phyloP scores from a whole-genome alignment of 2,797 vertebrate genomes.

The Naso thynnoides region DNA sequence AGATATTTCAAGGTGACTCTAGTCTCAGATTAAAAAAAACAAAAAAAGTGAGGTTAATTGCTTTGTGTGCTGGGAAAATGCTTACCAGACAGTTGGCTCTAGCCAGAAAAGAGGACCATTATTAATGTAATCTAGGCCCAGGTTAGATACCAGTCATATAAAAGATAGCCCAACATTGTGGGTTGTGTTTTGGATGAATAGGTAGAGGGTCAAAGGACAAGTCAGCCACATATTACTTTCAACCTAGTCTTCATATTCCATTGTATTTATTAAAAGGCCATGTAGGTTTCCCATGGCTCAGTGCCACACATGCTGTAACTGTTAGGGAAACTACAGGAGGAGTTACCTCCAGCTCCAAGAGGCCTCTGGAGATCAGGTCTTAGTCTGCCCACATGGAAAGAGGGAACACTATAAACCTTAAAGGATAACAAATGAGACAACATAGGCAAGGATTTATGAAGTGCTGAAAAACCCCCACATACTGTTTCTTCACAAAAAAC shows the following conservation, averaged over 20 bases:
- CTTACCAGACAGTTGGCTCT: conserved; percentile 18
- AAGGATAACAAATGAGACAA: conserved; percentile 78
- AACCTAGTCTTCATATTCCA: conserved; percentile 16
- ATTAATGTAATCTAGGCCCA: conserved; percentile 48
- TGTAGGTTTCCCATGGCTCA: conserved; percentile 52
- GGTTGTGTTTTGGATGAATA: conserved; percentile 40
- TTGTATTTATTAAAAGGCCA: conserved; percentile 51
- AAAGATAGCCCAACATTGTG: conserved; percentile 21
- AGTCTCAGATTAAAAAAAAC: conserved; percentile 1
- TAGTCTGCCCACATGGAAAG: conserved; percentile 63
- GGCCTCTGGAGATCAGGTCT: conserved; percentile 58
- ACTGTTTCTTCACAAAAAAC: conserved; percentile 49
- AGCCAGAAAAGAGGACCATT: conserved; percentile 17
- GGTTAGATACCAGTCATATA: conserved; percentile 39
- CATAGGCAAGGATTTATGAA: conserved; percentile 78
- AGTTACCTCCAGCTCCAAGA: conserved; percentile 58
- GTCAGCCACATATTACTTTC: conserved; percentile 41
- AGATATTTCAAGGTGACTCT: conserved; percentile 43
- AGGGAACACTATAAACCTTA: conserved; percentile 62
- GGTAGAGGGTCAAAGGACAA: conserved; percentile 54
- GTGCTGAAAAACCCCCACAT: conserved; percentile 69
- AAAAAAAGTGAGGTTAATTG: conserved; percentile 30
- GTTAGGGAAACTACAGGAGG: conserved; percentile 58
- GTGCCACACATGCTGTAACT: conserved; percentile 69
- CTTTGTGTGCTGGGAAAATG: conserved; percentile 32